Evolutionary conservation across 1,140 invertebrate species (phyloP), one percentile per base, ranked within the genome.

Genomic region (Drosophila yakuba): DNA sequence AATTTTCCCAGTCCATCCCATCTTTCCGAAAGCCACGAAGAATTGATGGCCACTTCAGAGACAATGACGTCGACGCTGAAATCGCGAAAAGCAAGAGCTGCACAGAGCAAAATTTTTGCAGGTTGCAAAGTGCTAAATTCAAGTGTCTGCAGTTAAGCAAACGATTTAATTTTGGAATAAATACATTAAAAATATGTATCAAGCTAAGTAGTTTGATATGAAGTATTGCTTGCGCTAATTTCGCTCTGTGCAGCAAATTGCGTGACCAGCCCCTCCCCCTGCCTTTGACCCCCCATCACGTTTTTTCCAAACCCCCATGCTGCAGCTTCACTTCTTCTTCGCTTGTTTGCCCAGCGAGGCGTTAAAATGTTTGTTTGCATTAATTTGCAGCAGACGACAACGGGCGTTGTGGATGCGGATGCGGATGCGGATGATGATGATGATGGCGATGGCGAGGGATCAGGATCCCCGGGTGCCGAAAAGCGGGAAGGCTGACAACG

Each of bases 311-410:
- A 15, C 17, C 28, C 47, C 35, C 44, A 12, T 23, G 60, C 35
- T 35, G 35, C 58, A 63, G 62, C 60, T 56, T 38, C 43, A n/a
- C 51, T 28, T 43, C 44, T 51, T 56, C 71, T 59, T 69, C 23
- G 67, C 73, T 68, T 86, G 82, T 88, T 86, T 88, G 79, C 43
- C 45, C 79, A 69, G 75, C 83, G 79, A 79, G 83, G 83, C 83
- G 83, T 88, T 88, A 88, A 88, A 88, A 88, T 88, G 83, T 88
- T 88, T 88, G 83, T 88, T 88, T 88, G 79, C 83, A 88, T 88
- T 89, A 88, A 88, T 88, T 88, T 88, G 83, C 74, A 67, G 64
- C 83, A 85, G 83, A 76, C 83, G 72, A 64, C 69, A 74, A 76
- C 59, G 66, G 62, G 47, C 56, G 44, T 55, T 36, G 73, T 59